phyloP scores from a whole-genome alignment of 2,888 invertebrate genomes.

The Zonitis immaculata region DNA sequence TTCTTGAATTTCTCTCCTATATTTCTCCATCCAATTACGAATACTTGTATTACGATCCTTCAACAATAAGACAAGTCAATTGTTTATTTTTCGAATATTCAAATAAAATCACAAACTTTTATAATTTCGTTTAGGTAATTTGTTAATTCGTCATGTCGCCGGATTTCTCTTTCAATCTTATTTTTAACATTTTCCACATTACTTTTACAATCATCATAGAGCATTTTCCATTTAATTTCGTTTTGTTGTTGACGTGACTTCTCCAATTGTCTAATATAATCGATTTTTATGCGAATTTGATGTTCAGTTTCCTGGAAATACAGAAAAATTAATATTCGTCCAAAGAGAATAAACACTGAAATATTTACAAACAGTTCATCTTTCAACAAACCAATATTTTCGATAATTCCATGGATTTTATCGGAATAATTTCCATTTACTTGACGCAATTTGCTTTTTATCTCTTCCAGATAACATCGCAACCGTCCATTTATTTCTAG shows the following conservation, averaged over 20 bases:
- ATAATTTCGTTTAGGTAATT: constrained; percentile 37
- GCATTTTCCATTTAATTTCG: not conserved
- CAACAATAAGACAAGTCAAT: constrained; percentile 10
- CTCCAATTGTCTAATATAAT: not conserved
- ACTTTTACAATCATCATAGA: not conserved
- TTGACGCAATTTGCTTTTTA: not conserved
- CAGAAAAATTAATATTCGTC: not conserved
- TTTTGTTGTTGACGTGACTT: not conserved
- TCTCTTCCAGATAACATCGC: not conserved
- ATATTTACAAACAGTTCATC: not conserved
- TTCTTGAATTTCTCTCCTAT: constrained; percentile 41
- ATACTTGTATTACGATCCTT: constrained; percentile 43
- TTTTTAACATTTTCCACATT: not conserved
- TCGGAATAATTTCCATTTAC: not conserved
- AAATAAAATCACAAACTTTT: constrained; percentile 22
- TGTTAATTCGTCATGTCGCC: not conserved
- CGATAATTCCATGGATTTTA: not conserved
- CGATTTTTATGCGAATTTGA: not conserved
- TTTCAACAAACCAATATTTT: not conserved
- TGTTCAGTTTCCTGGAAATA: not conserved
- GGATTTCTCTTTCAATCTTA: not conserved
- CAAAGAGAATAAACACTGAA: not conserved
- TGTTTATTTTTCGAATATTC: constrained; percentile 1
- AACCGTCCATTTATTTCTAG: not conserved
- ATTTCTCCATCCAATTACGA: constrained; percentile 44